Percentiles rank a stretch among this genome's conserved stretches.
Evolutionary conservation across 1,140 invertebrate species (phyloP).

Genomic region (Drosophila sproati): DNA sequence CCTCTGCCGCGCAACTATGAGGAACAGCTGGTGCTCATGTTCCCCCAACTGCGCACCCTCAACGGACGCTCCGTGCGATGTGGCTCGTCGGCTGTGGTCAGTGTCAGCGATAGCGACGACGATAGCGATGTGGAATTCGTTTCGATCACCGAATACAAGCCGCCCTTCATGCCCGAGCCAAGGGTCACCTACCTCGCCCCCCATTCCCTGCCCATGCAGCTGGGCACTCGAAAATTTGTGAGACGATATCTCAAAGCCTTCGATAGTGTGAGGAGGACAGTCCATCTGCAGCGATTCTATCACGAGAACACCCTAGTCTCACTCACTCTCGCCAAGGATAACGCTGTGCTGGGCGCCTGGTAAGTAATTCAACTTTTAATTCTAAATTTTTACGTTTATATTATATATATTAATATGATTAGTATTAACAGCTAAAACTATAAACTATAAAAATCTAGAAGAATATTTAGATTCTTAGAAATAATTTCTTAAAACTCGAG

Average conservation of each 20-base stretch:
- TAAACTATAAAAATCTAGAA: too few species aligned
- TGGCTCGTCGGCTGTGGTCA: not conserved
- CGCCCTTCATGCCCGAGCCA: slow-evolving; percentile 13
- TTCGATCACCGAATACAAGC: slow-evolving; percentile 16
- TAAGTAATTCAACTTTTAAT: not conserved
- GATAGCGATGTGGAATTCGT: slow-evolving; percentile 26
- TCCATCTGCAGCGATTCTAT: slow-evolving; percentile 20
- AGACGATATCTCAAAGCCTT: slow-evolving; percentile 31
- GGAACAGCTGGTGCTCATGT: slow-evolving; percentile 2
- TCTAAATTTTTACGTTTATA: too few species aligned
- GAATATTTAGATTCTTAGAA: too few species aligned
- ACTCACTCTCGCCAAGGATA: slow-evolving; percentile 3
- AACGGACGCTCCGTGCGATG: slow-evolving; percentile 9
- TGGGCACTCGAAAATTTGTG: slow-evolving; percentile 14
- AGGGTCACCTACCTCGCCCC: slow-evolving; percentile 18
- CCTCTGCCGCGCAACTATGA: slow-evolving; percentile 43
- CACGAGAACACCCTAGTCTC: slow-evolving; percentile 12
- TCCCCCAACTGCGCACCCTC: slow-evolving; percentile 29
- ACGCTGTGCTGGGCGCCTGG: slow-evolving; percentile 2
- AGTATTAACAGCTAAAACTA: too few species aligned
- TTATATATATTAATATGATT: too few species aligned
- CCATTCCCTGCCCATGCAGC: not conserved
- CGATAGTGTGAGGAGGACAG: slow-evolving; percentile 2
- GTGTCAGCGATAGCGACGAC: not conserved
- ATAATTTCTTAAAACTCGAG: too few species aligned